These are phyloP conservation scores for Lates calcarifer DNA, from an alignment of 2,113 vertebrate genomes.

Conservation along the genomic window DNA sequence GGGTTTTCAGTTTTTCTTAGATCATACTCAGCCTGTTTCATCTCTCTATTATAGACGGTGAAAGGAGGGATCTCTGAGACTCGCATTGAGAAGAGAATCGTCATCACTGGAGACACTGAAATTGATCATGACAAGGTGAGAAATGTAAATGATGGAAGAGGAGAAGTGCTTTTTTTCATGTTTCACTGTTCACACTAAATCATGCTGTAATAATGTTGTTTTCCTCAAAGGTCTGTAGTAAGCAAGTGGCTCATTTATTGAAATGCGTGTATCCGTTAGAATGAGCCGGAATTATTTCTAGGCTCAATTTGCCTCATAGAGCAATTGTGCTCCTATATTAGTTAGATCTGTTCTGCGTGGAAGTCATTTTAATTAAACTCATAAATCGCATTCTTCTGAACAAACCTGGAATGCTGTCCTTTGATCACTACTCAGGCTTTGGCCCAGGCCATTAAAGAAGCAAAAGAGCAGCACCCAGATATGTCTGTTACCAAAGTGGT, in stretches of 20 bases:
- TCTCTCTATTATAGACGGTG: conserved; percentile 87
- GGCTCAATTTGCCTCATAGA: background rate
- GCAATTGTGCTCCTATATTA: conserved; percentile 4
- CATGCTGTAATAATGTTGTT: background rate
- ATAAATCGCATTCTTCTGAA: background rate
- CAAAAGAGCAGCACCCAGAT: conserved; percentile 97
- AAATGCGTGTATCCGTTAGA: background rate
- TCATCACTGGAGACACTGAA: conserved; percentile 96
- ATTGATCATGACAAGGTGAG: conserved; percentile 98
- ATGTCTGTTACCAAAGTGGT: conserved; percentile 99
- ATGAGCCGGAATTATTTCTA: background rate
- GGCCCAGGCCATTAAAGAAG: conserved; percentile 96
- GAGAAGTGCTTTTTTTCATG: background rate
- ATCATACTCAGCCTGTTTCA: background rate
- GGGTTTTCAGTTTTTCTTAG: background rate
- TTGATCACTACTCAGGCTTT: conserved; percentile 86
- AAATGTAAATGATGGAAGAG: background rate
- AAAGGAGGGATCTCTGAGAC: conserved; percentile 99
- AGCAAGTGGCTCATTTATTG: background rate
- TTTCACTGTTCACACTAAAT: conserved; percentile 3
- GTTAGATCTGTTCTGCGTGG: background rate
- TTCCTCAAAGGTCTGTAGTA: conserved; percentile 13
- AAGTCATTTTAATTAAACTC: conserved; percentile 5
- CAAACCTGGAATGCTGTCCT: background rate
- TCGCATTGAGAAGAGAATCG: conserved; percentile 97